Evolutionary conservation across 2,113 vertebrate species (phyloP).

Genomic region (Oxyura jamaicensis): DNA sequence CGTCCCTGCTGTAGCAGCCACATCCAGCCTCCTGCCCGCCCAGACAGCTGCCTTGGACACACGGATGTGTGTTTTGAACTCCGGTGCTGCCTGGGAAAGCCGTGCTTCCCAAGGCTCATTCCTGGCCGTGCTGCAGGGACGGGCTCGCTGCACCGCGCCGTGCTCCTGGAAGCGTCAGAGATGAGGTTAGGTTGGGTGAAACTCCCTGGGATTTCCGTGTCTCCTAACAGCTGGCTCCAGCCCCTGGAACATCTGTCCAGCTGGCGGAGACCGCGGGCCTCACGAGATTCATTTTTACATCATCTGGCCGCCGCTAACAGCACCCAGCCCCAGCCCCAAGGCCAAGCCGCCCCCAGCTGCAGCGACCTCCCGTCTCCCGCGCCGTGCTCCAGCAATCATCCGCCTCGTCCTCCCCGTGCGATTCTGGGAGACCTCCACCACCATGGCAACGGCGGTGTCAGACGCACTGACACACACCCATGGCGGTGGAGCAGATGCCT

Average conservation of each 20-base stretch:
- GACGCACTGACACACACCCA: slow-evolving; percentile 23
- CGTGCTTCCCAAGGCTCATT: background rate
- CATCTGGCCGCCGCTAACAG: background rate
- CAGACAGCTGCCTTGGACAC: slow-evolving; percentile 24
- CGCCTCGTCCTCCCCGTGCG: background rate
- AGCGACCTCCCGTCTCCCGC: background rate
- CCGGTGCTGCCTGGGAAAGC: slow-evolving; percentile 20
- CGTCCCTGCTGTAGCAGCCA: background rate
- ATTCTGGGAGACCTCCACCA: slow-evolving; percentile 31
- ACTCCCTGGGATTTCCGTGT: slow-evolving; percentile 20
- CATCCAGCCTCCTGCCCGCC: background rate
- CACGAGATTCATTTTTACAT: background rate
- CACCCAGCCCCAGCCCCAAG: background rate
- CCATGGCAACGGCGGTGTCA: slow-evolving; percentile 32
- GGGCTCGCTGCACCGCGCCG: rapidly evolving
- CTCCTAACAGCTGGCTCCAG: background rate
- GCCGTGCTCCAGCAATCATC: background rate
- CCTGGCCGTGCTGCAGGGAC: background rate
- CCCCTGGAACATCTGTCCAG: background rate
- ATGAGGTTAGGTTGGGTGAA: slow-evolving; percentile 61
- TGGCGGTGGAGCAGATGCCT: background rate
- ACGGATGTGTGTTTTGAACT: background rate
- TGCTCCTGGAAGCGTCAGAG: background rate
- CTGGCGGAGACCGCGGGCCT: background rate
- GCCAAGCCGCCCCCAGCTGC: background rate